Base-by-base conservation (phyloP, 2,797 vertebrate species). In the Oryzias sinensis region DNA sequence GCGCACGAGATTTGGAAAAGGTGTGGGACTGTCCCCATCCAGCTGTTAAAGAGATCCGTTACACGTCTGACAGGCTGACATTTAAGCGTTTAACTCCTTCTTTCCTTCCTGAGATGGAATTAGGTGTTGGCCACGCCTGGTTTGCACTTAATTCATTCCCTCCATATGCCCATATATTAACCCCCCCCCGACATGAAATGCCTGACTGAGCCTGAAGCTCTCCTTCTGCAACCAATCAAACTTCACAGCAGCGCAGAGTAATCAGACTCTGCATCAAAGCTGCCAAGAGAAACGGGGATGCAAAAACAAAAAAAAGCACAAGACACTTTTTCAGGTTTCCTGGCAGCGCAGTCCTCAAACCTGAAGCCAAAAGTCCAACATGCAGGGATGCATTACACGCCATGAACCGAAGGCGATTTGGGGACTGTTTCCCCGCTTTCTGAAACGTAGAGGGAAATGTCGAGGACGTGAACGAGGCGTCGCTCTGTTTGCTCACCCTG, bases 131-230 rank as follows among this genome's bases (percentile, higher is more conserved):
- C 50, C 65, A 56, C 18, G 46, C 65, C 72, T 6, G 52, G 42
- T 56, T 67, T 70, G 50, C 59, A 68, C 57, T 70, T 65, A 62
- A 72, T 72, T 65, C 65, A 49, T 47, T 3, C 22, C 25, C 43
- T 17, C 18, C 41, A 13, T 57, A 62, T 50, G 62, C 42, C 56
- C 40, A 61, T 51, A 46, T 64, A 77, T 79, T 69, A 74, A 74
- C 74, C 29, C n/a, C 64, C 62, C 78, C 29, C 15, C 1, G 27
- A 72, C 43, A 46, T 51, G 56, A 74, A 62, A 59, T 20, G 56
- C 73, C 67, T 75, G 66, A 5, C 43, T 44, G 70, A 73, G 56
- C 54, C 56, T 43, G 50, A 37, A 53, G 37, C 60, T 56, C 47
- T 44, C 43, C 4, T 29, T 52, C 33, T 24, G 50, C 57, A 58